These are phyloP conservation scores for Lasioglossum lativentre DNA, from an alignment of 2,888 invertebrate species.

Conservation along the genomic window DNA sequence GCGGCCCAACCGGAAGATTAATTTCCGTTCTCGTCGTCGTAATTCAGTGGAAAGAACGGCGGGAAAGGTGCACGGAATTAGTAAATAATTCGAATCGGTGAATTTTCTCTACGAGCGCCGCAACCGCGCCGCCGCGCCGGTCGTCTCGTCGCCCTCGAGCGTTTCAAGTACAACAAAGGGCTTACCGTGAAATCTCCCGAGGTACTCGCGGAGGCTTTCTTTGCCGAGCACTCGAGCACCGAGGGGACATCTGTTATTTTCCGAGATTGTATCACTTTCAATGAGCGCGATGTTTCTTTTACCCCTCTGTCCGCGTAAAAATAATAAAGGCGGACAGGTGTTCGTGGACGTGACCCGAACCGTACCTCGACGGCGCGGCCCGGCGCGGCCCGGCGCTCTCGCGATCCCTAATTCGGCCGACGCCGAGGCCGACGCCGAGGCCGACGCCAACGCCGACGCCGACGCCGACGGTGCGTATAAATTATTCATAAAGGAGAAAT, in stretches of 20 bases:
- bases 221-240: constrained; percentile 70
- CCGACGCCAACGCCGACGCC: too few relatives aligned
- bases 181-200: constrained; percentile 70
- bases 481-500: constrained; percentile 58
- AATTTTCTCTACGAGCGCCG: constrained; percentile 43
- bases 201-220: constrained; percentile 68
- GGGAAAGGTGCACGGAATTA: constrained; percentile 45
- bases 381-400: too few relatives aligned
- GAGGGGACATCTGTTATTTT: constrained; percentile 74
- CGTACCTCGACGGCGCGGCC: not conserved
- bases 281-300: constrained; percentile 60
- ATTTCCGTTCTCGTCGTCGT: constrained; percentile 24
- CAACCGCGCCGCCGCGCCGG: not conserved
- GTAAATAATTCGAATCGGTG: constrained; percentile 65
- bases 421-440: constrained; percentile 30
- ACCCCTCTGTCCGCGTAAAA: constrained; percentile 40
- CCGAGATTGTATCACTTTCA: constrained; percentile 73
- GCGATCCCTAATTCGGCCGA: constrained; percentile 53
- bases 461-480: constrained; percentile 42
- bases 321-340: constrained; percentile 48
- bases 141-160: constrained; percentile 60
- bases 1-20: not conserved
- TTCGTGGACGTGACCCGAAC: constrained; percentile 22
- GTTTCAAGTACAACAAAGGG: constrained; percentile 70
- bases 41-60: constrained; percentile 14